These are phyloP conservation scores for Sebastes iracundus DNA, from an alignment of 2,797 vertebrate species.

Conservation along the genomic window DNA sequence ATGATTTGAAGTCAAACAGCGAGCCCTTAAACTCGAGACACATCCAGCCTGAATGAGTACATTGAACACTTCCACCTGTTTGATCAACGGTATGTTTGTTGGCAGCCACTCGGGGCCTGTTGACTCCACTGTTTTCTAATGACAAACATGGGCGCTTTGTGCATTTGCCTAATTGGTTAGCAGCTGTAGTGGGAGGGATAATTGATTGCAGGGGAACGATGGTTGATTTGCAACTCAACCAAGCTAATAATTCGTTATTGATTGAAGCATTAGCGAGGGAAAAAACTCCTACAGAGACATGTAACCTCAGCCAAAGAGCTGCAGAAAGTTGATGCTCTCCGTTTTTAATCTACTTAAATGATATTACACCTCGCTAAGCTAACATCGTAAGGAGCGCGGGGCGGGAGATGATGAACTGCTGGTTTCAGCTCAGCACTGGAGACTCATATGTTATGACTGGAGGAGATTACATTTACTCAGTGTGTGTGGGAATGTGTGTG, in stretches of 20 bases:
- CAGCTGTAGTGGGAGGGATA: constrained; percentile 61
- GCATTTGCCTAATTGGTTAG: constrained; percentile 75
- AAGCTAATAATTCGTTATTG: constrained; percentile 83
- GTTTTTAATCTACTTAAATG: constrained; percentile 72
- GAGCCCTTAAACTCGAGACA: neutral
- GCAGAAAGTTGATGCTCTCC: constrained; percentile 55
- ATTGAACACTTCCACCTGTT: constrained; percentile 41
- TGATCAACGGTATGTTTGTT: constrained; percentile 33
- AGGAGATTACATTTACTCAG: constrained; percentile 57
- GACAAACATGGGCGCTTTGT: constrained; percentile 52
- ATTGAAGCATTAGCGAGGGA: constrained; percentile 71
- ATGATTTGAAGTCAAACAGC: neutral
- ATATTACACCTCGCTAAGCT: constrained; percentile 63
- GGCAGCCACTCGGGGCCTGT: constrained; percentile 28
- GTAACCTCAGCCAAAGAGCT: constrained; percentile 41
- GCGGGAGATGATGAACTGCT: constrained; percentile 64
- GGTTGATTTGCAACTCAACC: constrained; percentile 80
- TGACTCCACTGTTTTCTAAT: constrained; percentile 49
- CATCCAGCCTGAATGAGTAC: neutral
- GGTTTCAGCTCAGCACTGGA: constrained; percentile 41
- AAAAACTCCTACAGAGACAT: constrained; percentile 46
- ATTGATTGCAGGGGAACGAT: constrained; percentile 75
- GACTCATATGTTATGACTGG: constrained; percentile 58
- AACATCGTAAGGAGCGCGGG: constrained; percentile 37
- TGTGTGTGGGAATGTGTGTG: neutral